These are phyloP conservation scores for Caradrina clavipalpis DNA, from an alignment of 2,888 invertebrate species.

Conservation along the genomic window DNA sequence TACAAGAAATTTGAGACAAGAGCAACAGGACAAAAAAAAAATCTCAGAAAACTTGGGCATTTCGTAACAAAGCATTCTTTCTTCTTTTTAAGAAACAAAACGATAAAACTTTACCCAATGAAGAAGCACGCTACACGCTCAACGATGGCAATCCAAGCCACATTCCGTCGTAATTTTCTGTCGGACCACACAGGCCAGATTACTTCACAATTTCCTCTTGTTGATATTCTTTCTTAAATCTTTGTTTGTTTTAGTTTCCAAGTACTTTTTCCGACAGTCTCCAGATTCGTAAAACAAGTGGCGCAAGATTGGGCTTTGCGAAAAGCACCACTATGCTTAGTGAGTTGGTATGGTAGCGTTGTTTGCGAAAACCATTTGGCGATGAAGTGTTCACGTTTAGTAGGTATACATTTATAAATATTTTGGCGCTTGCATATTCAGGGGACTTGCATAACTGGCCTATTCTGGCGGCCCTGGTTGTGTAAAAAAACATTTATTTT, in stretches of 20 bases:
- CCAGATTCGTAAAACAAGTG: background rate
- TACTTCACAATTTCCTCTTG: background rate
- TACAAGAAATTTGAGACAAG: too few relatives aligned
- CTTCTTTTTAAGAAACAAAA: conserved; percentile 1
- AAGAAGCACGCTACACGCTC: background rate
- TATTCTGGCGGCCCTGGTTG: background rate
- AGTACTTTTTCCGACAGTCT: background rate
- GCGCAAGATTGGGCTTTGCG: too few relatives aligned
- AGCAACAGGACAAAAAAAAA: background rate
- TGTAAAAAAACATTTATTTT: too few relatives aligned
- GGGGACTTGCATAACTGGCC: too few relatives aligned
- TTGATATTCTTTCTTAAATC: background rate
- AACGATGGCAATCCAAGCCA: background rate
- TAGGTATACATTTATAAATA: too few relatives aligned
- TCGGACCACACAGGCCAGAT: conserved; percentile 2
- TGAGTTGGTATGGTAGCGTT: too few relatives aligned
- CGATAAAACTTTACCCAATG: background rate
- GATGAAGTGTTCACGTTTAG: too few relatives aligned
- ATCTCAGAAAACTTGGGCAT: background rate
- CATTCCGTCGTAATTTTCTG: conserved; percentile 9
- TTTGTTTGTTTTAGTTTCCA: background rate
- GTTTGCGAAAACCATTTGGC: too few relatives aligned
- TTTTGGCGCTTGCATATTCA: too few relatives aligned
- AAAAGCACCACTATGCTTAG: too few relatives aligned
- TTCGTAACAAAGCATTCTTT: conserved; percentile 10